Percentiles rank a stretch among this genome's conserved stretches.
Conservation (phyloP, 2,113 vertebrate species). For the Sterrhoptilus dennistouni region DNA sequence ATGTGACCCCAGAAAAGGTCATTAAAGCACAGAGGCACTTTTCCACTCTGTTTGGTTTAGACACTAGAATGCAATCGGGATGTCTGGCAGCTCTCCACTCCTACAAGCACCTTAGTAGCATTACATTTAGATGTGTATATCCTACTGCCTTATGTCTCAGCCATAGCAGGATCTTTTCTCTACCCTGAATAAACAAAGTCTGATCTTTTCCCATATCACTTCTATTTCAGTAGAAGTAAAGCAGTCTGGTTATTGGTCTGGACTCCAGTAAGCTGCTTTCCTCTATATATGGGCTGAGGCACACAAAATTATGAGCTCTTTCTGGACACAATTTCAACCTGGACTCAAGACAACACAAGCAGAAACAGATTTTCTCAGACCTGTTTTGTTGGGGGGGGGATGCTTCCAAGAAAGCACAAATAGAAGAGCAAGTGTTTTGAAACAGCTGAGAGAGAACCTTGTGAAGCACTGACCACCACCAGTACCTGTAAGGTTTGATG, state of each 20-base stretch:
- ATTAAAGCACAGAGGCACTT: not conserved
- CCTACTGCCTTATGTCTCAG: slow-evolving; percentile 26
- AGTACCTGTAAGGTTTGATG: not conserved
- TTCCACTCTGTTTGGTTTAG: slow-evolving; percentile 27
- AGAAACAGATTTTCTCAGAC: not conserved
- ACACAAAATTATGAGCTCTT: not conserved
- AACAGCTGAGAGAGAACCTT: not conserved
- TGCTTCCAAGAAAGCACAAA: not conserved
- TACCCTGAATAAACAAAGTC: slow-evolving; percentile 34
- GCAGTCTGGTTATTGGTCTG: not conserved
- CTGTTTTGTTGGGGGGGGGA: not conserved
- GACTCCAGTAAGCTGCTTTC: not conserved
- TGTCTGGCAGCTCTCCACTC: not conserved
- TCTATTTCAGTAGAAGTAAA: slow-evolving; percentile 23
- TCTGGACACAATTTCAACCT: not conserved
- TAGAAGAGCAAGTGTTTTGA: not conserved
- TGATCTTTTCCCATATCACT: slow-evolving; percentile 26
- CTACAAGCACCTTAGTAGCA: not conserved
- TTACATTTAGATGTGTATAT: not conserved
- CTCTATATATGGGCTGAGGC: not conserved
- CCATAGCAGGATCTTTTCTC: slow-evolving; percentile 17
- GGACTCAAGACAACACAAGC: not conserved
- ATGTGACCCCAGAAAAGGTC: not conserved
- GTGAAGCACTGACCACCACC: not conserved
- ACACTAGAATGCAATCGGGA: not conserved